A percentile compares a stretch with the other conserved stretches of the same genome.
Evolutionary conservation across 2,888 invertebrate genomes (phyloP).

Genomic region (Allacma fusca): DNA sequence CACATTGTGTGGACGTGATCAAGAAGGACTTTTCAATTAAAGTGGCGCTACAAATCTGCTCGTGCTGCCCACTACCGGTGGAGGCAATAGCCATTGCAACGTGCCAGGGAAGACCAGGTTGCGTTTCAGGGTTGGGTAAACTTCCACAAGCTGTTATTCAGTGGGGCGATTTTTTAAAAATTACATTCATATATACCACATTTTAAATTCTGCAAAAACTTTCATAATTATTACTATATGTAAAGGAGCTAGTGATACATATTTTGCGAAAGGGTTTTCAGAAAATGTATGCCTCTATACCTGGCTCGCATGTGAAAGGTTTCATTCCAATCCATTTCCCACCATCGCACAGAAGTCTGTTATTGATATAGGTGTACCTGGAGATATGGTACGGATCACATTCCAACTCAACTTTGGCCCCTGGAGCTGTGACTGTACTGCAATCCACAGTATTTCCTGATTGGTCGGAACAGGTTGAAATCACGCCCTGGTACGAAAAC

Average conservation of each 20-base stretch:
- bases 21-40: conserved; percentile 20
- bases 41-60: conserved; percentile 8
- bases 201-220: too few relatives aligned
- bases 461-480: neutral
- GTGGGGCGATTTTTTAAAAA: neutral
- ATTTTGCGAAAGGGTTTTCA: too few relatives aligned
- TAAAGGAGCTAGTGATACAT: too few relatives aligned
- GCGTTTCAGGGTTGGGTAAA: neutral
- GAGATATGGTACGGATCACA: conserved; percentile 6
- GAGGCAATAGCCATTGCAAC: neutral
- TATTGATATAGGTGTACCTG: neutral
- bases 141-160: too few relatives aligned
- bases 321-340: neutral
- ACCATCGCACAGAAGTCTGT: neutral
- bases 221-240: too few relatives aligned
- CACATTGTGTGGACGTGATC: conserved; percentile 7
- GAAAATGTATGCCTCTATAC: too few relatives aligned
- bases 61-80: neutral
- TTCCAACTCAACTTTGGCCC: neutral
- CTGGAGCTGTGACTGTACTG: neutral
- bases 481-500: neutral
- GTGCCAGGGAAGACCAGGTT: conserved; percentile 22
- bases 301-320: conserved; percentile 12
- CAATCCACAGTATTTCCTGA: neutral
- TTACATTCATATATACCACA: neutral